Percentiles rank a stretch among this genome's conserved stretches.
phyloP scores from a whole-genome alignment of 2,113 vertebrate species.

The Clinocottus analis region DNA sequence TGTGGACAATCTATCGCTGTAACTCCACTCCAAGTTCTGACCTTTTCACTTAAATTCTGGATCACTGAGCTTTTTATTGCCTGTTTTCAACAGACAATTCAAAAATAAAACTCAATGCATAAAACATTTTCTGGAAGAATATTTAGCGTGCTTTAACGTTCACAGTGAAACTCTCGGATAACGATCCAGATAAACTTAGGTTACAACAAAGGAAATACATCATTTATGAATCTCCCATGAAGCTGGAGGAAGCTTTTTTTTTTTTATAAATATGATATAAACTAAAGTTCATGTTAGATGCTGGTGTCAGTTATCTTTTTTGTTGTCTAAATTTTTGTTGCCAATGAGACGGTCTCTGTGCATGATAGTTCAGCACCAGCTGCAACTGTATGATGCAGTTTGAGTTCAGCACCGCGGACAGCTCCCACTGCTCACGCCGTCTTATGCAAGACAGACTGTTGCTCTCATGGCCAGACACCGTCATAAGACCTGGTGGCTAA shows the following conservation, averaged over 20 bases:
- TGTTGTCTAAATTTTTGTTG: not conserved
- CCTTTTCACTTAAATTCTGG: slow-evolving; percentile 64
- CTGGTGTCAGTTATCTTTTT: not conserved
- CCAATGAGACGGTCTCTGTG: not conserved
- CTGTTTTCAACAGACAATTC: slow-evolving; percentile 25
- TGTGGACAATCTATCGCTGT: slow-evolving; percentile 63
- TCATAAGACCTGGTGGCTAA: slow-evolving; percentile 25
- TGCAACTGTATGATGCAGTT: not conserved
- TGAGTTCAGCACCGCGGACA: slow-evolving; percentile 40
- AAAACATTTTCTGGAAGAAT: slow-evolving; percentile 27
- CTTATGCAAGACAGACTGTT: not conserved
- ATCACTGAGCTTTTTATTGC: not conserved
- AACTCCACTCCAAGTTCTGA: slow-evolving; percentile 58
- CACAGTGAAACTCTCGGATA: not conserved
- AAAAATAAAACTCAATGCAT: slow-evolving; percentile 27
- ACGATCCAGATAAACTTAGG: slow-evolving; percentile 28
- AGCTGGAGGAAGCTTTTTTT: slow-evolving; percentile 1
- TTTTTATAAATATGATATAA: slow-evolving; percentile 36
- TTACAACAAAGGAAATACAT: slow-evolving; percentile 24
- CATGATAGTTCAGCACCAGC: not conserved
- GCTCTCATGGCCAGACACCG: slow-evolving; percentile 5
- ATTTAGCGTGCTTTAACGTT: slow-evolving; percentile 36
- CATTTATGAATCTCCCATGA: slow-evolving; percentile 42
- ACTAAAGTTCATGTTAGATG: slow-evolving; percentile 17
- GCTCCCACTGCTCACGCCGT: slow-evolving; percentile 14